Conservation (phyloP, 2,113 vertebrate genomes). For the Datnioides undecimradiatus region DNA sequence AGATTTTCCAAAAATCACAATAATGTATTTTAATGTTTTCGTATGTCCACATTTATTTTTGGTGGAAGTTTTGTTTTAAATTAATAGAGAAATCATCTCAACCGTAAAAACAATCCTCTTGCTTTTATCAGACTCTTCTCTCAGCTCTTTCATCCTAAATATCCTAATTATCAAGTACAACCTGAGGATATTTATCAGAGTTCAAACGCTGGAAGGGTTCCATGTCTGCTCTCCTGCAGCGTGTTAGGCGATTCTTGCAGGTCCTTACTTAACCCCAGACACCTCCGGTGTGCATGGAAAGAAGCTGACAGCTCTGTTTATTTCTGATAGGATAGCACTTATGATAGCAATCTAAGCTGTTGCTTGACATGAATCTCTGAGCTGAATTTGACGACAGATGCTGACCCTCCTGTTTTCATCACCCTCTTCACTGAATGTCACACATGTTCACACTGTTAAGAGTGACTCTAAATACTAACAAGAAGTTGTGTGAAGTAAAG, state of each 20-base stretch:
- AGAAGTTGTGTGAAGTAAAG: slow-evolving; percentile 30
- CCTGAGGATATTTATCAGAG: slow-evolving; percentile 41
- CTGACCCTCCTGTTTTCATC: slow-evolving; percentile 78
- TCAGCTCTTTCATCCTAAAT: neutral
- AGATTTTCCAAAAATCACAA: neutral
- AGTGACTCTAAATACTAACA: slow-evolving; percentile 40
- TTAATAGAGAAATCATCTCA: too few relatives aligned
- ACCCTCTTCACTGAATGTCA: slow-evolving; percentile 80
- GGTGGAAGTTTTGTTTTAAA: neutral
- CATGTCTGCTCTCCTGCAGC: slow-evolving; percentile 59
- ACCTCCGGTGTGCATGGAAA: slow-evolving; percentile 77
- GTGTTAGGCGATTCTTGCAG: slow-evolving; percentile 68
- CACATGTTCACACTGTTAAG: slow-evolving; percentile 77
- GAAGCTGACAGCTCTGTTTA: slow-evolving; percentile 80
- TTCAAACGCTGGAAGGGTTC: slow-evolving; percentile 36
- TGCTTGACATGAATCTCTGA: slow-evolving; percentile 76
- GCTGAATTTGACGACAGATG: slow-evolving; percentile 73
- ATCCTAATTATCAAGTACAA: slow-evolving; percentile 30
- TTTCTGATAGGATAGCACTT: slow-evolving; percentile 69
- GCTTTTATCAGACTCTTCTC: neutral
- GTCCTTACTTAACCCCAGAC: slow-evolving; percentile 82
- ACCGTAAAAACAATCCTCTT: neutral
- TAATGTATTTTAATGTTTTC: neutral
- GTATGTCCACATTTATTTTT: slow-evolving; percentile 4
- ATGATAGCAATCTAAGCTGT: slow-evolving; percentile 69